These are phyloP conservation scores for Drosophila borealis DNA, from an alignment of 2,888 invertebrate genomes.

Conservation along the genomic window DNA sequence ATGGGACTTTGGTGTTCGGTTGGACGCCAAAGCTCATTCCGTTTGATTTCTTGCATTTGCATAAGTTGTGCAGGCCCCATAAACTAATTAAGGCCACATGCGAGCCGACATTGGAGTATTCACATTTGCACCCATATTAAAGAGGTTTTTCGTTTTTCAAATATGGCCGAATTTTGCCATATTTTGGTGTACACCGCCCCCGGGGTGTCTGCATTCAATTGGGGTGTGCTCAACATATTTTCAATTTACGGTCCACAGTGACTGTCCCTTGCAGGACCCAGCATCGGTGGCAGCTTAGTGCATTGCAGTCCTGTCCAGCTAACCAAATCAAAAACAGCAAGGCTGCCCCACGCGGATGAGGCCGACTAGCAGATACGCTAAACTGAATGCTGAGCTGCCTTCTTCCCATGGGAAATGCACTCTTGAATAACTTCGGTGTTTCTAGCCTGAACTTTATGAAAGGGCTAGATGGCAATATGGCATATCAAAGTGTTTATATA, in stretches of 20 bases:
- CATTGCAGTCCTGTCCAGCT: constrained; percentile 18
- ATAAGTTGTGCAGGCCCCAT: constrained; percentile 41
- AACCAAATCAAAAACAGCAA: constrained; percentile 18
- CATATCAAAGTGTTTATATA: too few relatives aligned
- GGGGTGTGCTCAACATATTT: constrained; percentile 57
- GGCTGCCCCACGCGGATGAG: neutral
- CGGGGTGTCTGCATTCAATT: constrained; percentile 37
- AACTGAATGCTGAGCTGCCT: too few relatives aligned
- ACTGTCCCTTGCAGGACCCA: constrained; percentile 5
- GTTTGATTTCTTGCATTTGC: constrained; percentile 48
- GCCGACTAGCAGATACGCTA: too few relatives aligned
- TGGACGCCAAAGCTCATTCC: constrained; percentile 29
- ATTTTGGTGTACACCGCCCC: constrained; percentile 3
- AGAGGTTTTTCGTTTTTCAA: constrained; percentile 27
- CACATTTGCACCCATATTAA: constrained; percentile 31
- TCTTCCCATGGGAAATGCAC: too few relatives aligned
- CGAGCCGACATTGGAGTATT: constrained; percentile 20
- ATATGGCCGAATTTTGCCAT: constrained; percentile 8
- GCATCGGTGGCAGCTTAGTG: constrained; percentile 17
- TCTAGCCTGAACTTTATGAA: too few relatives aligned
- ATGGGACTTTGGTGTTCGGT: constrained; percentile 26
- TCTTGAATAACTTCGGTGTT: too few relatives aligned
- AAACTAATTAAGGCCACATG: constrained; percentile 53
- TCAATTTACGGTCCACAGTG: constrained; percentile 46
- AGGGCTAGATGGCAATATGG: too few relatives aligned